phyloP scores from a whole-genome alignment of 2,888 invertebrate genomes.

The Lottia gigantea region DNA sequence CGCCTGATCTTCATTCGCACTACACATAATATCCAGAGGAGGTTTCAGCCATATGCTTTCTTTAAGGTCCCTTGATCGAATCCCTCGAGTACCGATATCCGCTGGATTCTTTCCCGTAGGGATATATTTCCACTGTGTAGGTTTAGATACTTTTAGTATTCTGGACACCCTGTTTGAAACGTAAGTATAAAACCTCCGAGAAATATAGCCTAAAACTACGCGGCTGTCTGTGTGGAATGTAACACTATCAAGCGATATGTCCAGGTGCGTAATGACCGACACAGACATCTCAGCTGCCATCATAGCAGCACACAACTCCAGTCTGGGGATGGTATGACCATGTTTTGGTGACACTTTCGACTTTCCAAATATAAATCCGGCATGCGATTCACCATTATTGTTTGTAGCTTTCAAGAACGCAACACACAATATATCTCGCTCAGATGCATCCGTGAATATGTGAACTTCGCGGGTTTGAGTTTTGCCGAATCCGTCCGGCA shows the following conservation, averaged over 20 bases:
- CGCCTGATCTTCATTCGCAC: no score
- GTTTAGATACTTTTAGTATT: constrained; percentile 12
- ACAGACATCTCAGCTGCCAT: constrained; percentile 17
- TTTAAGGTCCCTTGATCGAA: no score
- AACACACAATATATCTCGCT: no score
- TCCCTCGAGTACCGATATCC: background rate
- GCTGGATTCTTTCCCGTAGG: constrained; percentile 18
- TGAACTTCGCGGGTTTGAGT: no score
- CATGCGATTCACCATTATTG: no score
- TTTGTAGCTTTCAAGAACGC: no score
- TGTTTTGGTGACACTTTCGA: constrained; percentile 21
- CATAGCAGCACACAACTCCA: constrained; percentile 25
- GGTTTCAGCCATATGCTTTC: no score
- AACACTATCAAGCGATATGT: background rate
- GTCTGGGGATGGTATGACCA: constrained; percentile 22
- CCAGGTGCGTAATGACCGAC: constrained; percentile 6
- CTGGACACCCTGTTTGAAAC: constrained; percentile 13
- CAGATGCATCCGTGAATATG: no score
- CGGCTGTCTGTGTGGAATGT: constrained; percentile 18
- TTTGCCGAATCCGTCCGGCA: no score
- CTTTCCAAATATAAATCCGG: no score
- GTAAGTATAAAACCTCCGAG: constrained; percentile 20
- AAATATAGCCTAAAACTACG: constrained; percentile 15
- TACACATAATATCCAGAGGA: no score
- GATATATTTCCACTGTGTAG: constrained; percentile 21